Conservation (phyloP, 2,888 invertebrate species). For the Tetragonisca angustula region DNA sequence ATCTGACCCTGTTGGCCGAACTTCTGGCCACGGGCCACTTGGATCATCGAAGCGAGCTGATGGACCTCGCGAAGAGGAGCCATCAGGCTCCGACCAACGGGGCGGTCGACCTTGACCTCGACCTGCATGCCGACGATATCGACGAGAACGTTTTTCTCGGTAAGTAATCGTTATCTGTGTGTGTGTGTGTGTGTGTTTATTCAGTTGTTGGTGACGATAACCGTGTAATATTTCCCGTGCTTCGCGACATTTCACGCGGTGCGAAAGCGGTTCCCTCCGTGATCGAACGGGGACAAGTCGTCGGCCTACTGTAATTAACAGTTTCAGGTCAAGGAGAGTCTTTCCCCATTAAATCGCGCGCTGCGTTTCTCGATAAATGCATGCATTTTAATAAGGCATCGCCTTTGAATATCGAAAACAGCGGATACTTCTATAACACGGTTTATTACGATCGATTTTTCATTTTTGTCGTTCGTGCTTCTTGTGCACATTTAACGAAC, state of each 20-base stretch:
- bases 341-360: neutral
- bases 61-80: constrained; percentile 75
- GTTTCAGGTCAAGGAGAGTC: constrained; percentile 41
- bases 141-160: constrained; percentile 82
- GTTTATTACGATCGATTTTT: neutral
- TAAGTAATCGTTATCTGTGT: constrained; percentile 66
- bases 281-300: constrained; percentile 4
- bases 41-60: constrained; percentile 69
- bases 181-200: neutral
- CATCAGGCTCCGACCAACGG: constrained; percentile 72
- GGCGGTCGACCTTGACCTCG: constrained; percentile 76
- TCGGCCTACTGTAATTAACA: constrained; percentile 41
- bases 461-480: neutral
- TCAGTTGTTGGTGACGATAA: neutral
- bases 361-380: constrained; percentile 11
- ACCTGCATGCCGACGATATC: constrained; percentile 76
- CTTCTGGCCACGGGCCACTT: constrained; percentile 78
- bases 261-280: neutral
- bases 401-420: constrained; percentile 30
- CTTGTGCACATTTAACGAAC: constrained; percentile 3
- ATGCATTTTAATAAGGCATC: constrained; percentile 17
- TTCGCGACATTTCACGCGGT: no score
- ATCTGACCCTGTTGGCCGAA: constrained; percentile 81
- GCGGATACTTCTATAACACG: constrained; percentile 9
- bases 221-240: neutral